Conservation (phyloP, 2,797 vertebrate genomes). For the Darevskia nairensis region DNA sequence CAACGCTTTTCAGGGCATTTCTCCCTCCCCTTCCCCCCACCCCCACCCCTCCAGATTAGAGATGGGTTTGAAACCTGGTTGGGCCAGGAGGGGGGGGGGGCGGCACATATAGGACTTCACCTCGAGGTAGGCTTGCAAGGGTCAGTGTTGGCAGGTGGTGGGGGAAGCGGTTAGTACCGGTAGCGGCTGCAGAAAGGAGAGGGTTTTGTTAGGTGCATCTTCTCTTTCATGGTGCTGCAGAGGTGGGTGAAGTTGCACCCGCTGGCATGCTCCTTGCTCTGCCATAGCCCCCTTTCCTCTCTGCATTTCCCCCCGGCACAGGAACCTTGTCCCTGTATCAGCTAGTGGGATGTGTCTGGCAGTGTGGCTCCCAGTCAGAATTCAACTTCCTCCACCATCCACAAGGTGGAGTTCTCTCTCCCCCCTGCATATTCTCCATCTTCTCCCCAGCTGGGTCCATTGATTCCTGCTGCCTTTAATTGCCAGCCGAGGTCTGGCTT, state of each 20-base stretch:
- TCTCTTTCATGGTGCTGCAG: slow-evolving; percentile 26
- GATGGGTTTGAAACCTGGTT: slow-evolving; percentile 17
- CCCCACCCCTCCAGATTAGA: background rate
- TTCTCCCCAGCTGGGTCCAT: no score
- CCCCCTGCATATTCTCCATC: no score
- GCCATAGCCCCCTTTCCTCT: background rate
- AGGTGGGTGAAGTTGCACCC: background rate
- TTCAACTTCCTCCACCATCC: slow-evolving; percentile 34
- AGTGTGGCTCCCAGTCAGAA: background rate
- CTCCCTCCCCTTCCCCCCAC: slow-evolving; percentile 22
- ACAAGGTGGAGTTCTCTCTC: background rate
- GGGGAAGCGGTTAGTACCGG: background rate
- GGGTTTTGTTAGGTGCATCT: background rate
- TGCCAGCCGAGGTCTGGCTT: background rate
- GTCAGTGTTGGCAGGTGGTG: background rate
- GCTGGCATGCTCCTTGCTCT: background rate
- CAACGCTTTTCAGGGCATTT: slow-evolving; percentile 78
- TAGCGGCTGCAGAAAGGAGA: background rate
- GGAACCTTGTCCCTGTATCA: background rate
- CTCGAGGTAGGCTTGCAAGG: background rate
- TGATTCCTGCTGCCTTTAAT: background rate
- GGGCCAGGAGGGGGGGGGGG: background rate
- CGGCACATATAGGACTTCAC: background rate
- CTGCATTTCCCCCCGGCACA: background rate
- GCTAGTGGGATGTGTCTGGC: background rate